These are phyloP conservation scores for Dendronephthya gigantea DNA, from an alignment of 64 coral and sea anemone species.

Conservation along the genomic window DNA sequence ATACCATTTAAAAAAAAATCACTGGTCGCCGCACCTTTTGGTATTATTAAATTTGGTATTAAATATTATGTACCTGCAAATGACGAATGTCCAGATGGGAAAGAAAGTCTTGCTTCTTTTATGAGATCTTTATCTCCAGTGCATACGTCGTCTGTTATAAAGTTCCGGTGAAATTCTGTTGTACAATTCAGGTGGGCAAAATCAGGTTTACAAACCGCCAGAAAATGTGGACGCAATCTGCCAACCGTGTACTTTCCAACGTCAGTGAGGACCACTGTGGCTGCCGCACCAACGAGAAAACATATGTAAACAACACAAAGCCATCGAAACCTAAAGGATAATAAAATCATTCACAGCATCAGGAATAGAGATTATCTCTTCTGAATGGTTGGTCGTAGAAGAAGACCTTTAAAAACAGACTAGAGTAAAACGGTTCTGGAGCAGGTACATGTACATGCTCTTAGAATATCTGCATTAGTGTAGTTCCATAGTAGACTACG, in stretches of 20 bases:
- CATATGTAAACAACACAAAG: slow-evolving; percentile 16
- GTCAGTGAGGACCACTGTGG: slow-evolving; percentile 58
- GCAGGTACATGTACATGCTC: no score
- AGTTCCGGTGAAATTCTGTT: slow-evolving; percentile 15
- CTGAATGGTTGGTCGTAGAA: no score
- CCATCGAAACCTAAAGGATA: not conserved
- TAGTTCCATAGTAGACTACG: no score
- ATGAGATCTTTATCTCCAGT: slow-evolving; percentile 53
- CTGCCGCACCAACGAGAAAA: slow-evolving; percentile 52
- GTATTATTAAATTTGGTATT: not conserved
- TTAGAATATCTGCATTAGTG: no score
- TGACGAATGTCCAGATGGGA: slow-evolving; percentile 83
- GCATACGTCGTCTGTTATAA: slow-evolving; percentile 51
- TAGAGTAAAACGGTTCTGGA: no score
- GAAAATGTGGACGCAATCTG: slow-evolving; percentile 69
- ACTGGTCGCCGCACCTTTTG: not conserved
- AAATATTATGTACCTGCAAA: slow-evolving; percentile 60
- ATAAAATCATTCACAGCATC: not conserved
- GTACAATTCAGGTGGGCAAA: slow-evolving; percentile 54
- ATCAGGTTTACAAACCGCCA: slow-evolving; percentile 63
- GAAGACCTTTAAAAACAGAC: no score
- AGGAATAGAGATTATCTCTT: not conserved
- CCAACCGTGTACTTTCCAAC: slow-evolving; percentile 75
- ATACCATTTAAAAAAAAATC: no score
- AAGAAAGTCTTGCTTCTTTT: slow-evolving; percentile 79